Conservation (phyloP, 2,113 vertebrate species). For the Columba livia region DNA sequence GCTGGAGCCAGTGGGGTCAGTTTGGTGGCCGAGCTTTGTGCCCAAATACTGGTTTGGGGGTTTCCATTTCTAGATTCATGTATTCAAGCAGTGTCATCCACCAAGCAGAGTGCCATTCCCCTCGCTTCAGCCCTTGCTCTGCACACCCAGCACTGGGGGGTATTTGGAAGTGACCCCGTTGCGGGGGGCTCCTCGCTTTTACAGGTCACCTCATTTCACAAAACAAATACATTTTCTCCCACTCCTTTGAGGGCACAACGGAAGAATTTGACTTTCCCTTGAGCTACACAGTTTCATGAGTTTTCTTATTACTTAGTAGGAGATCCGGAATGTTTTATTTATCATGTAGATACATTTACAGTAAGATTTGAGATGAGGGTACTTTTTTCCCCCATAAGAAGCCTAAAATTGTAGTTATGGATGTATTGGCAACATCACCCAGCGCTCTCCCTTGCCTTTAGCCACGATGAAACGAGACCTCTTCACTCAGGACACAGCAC, state of each 20-base stretch:
- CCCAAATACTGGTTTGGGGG: background rate
- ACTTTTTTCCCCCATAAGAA: background rate
- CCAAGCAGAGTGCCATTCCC: background rate
- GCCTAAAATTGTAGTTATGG: background rate
- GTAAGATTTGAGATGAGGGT: background rate
- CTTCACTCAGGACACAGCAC: background rate
- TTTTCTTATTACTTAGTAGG: background rate
- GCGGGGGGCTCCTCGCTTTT: background rate
- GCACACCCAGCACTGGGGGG: background rate
- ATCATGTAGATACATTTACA: background rate
- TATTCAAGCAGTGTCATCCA: background rate
- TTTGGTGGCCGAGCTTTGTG: background rate
- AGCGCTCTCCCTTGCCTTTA: background rate
- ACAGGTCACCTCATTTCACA: background rate
- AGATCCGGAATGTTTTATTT: background rate
- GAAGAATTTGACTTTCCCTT: background rate
- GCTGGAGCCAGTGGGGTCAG: rapidly evolving
- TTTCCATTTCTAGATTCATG: background rate
- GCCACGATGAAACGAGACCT: background rate
- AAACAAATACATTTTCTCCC: background rate
- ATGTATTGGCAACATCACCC: background rate
- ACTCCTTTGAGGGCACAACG: background rate
- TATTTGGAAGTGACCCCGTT: background rate
- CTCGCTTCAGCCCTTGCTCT: background rate
- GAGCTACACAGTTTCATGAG: background rate